Base-by-base conservation (phyloP, 2,888 invertebrate species). In the Oxycera nigricornis region DNA sequence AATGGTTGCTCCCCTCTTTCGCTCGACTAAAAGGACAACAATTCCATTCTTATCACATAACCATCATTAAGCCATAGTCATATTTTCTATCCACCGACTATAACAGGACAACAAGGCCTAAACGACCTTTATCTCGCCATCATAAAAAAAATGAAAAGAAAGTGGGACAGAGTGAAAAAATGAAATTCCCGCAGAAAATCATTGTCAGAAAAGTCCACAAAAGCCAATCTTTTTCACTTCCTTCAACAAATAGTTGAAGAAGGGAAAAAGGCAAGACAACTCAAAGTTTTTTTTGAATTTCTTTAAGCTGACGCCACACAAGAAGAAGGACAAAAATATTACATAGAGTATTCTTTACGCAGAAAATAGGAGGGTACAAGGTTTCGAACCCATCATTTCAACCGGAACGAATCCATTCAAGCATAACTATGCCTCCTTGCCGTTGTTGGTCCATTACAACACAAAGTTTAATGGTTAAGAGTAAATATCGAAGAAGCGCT, bases 141-240 rank as follows among this genome's bases (percentile, higher is more conserved):
- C n/a, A n/a, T n/a, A n/a, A n/a, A n/a, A n/a, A n/a, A n/a, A n/a
- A n/a, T n/a, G n/a, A n/a, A n/a, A n/a, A n/a, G n/a, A n/a, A n/a
- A n/a, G n/a, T n/a, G n/a, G n/a, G n/a, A n/a, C n/a, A n/a, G n/a
- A n/a, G n/a, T n/a, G n/a, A n/a, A n/a, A n/a, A n/a, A n/a, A n/a
- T 68, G 30, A 68, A 68, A 68, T 11, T 28, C 68, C 24, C 20
- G 50, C 46, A 30, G 7, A 68, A 26, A 28, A 68, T 68, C 68
- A 68, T 68, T 52, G 24, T 30, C 50, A 6, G 17, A 20, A 68
- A 50, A 26, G 24, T 68, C 7, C 24, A 50, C 30, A 50, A 17
- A 68, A 50, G 52, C 30, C 50, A 68, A 50, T 68, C 68, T 68
- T 68, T 67, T 68, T 41, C 52, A 68, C 68, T 68, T 68, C 31